Evolutionary conservation across 2,113 vertebrate species (phyloP).

Genomic region (Forbesichthys agassizii): DNA sequence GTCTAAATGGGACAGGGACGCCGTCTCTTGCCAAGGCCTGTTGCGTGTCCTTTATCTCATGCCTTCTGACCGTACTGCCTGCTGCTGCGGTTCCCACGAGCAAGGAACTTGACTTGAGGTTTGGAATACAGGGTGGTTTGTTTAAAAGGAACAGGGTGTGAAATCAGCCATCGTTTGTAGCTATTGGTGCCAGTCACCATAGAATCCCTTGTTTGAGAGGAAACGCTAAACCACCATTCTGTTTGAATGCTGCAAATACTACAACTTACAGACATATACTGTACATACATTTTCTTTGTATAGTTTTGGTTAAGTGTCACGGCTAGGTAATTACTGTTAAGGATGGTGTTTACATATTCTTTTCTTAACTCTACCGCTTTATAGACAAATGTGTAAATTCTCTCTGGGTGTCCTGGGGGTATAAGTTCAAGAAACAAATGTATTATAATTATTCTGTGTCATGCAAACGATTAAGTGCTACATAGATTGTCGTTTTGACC

Average conservation of each 20-base stretch:
- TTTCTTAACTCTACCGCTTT: not conserved
- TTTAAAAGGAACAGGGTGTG: no score
- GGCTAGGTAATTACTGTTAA: no score
- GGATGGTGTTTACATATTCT: no score
- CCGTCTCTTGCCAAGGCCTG: not conserved
- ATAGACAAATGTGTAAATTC: not conserved
- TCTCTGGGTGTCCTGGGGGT: not conserved
- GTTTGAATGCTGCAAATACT: no score
- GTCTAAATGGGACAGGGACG: not conserved
- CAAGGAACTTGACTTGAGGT: not conserved
- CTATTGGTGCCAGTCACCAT: no score
- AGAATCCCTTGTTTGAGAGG: no score
- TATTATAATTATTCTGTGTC: slow-evolving; percentile 25
- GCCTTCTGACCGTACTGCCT: not conserved
- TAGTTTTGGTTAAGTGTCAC: no score
- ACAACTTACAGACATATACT: no score
- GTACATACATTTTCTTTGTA: no score
- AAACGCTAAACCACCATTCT: no score
- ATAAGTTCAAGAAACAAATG: slow-evolving; percentile 1
- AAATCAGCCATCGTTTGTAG: no score
- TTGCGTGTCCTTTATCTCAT: not conserved
- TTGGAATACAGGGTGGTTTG: not conserved
- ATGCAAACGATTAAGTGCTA: not conserved
- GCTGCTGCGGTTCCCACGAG: not conserved
- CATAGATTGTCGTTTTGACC: slow-evolving; percentile 34